Base-by-base conservation (phyloP, 2,797 vertebrate genomes). In the Semotilus atromaculatus region DNA sequence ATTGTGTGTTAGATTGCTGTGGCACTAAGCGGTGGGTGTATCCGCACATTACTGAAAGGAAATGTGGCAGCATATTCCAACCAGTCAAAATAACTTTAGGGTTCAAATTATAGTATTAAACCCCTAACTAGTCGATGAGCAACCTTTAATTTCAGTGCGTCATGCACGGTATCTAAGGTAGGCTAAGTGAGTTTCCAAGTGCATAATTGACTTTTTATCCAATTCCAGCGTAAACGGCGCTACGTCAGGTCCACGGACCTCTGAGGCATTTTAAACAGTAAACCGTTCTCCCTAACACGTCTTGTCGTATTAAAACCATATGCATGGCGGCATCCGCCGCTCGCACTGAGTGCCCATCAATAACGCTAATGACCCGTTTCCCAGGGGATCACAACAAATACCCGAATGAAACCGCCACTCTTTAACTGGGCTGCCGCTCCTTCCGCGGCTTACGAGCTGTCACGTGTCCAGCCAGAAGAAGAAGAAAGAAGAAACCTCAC, bases 361-460 rank as follows among this genome's bases (percentile, higher is more conserved):
- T 94, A 93, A 93, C 90, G 81, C 86, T 92, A 94, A 94, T 92
- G 92, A 93, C 85, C 90, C 91, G n/a, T 89, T 87, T 91, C 91
- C 91, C 89, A 82, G 83, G 87, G 90, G 90, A 90, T 90, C 88
- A 90, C 91, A 92, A 93, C 89, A 92, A 91, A 93, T 89, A 87
- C 83, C 60, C 86, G 82, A 91, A 91, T 89, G 86, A 91, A 92
- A 90, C 89, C 88, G 45, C 89, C 87, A 84, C 48, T 72, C 76
- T 89, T 88, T 89, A 91, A 82, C 70, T 86, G 82, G 36, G 36
- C 84, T 19, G 48, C 73, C 13, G 82, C 81, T 64, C 71, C 58
- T 51, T 82, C 86, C 77, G 80, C 58, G 31, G 34, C 83, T 87
- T 74, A 76, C 88, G 88, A 88, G 90, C 70, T 88, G 80, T 45